phyloP scores from a whole-genome alignment of 2,888 invertebrate genomes.

The Watsonalla binaria region DNA sequence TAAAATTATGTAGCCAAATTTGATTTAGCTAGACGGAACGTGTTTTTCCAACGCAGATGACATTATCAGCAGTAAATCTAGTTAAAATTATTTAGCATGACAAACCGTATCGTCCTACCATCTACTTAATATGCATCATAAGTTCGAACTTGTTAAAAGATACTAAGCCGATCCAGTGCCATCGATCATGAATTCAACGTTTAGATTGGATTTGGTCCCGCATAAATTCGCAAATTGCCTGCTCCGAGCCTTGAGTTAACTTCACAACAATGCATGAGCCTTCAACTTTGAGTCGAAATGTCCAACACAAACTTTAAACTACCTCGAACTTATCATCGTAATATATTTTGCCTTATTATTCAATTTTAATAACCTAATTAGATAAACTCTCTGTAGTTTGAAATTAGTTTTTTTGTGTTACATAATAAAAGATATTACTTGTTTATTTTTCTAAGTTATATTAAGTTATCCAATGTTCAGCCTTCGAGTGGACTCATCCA shows the following conservation, averaged over 20 bases:
- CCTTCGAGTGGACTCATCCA: neutral
- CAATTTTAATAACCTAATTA: no score
- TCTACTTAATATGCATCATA: constrained; percentile 29
- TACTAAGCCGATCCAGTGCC: constrained; percentile 25
- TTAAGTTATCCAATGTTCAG: neutral
- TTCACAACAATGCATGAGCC: constrained; percentile 29
- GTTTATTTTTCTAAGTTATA: no score
- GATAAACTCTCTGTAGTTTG: neutral
- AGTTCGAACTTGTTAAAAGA: constrained; percentile 26
- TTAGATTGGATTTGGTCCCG: constrained; percentile 42
- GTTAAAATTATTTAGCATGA: neutral
- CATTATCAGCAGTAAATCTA: no score
- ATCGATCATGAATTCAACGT: constrained; percentile 42
- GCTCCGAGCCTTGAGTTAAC: constrained; percentile 28
- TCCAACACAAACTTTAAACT: constrained; percentile 28
- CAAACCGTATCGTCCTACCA: constrained; percentile 1
- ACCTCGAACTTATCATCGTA: constrained; percentile 1
- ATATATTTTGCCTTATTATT: neutral
- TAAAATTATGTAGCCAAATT: no score
- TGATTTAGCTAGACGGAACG: no score
- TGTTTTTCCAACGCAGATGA: no score
- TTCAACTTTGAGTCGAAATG: constrained; percentile 26
- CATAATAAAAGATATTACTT: no score
- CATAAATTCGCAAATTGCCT: constrained; percentile 38
- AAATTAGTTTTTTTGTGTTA: neutral